Evolutionary conservation across 2,888 invertebrate genomes (phyloP).

Genomic region (Ectemnius lituratus): DNA sequence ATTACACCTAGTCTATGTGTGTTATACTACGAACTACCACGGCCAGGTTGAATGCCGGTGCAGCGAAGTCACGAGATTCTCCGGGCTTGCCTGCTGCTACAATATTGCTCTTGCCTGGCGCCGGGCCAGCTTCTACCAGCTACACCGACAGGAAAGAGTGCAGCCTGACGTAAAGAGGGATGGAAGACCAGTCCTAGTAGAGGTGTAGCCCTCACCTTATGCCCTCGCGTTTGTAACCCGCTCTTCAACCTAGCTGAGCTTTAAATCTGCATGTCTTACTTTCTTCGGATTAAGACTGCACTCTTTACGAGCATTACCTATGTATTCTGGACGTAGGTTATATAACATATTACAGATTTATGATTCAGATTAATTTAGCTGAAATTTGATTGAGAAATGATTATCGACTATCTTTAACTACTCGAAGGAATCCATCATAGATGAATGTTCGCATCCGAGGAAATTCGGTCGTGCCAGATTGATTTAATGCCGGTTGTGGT

Average conservation of each 20-base stretch:
- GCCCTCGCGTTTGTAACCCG: constrained; percentile 33
- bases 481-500: neutral
- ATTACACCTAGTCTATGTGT: constrained; percentile 12
- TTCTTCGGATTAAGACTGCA: neutral
- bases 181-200: neutral
- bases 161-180: constrained; percentile 7
- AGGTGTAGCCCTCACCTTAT: neutral
- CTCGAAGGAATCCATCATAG: constrained; percentile 13
- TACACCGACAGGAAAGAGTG: constrained; percentile 34
- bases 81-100: constrained; percentile 62
- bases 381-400: no score
- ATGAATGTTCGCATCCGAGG: constrained; percentile 26
- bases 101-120: constrained; percentile 69
- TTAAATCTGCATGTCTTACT: constrained; percentile 50
- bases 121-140: constrained; percentile 57
- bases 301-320: no score
- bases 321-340: no score
- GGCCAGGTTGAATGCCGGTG: constrained; percentile 54
- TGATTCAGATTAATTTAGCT: no score
- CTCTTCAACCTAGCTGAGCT: constrained; percentile 33
- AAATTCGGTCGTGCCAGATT: constrained; percentile 11
- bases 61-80: constrained; percentile 58
- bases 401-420: constrained; percentile 32
- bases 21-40: constrained; percentile 31
- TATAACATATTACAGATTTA: no score